Conservation (phyloP, 2,888 invertebrate species). For the Danaus chrysippus region DNA sequence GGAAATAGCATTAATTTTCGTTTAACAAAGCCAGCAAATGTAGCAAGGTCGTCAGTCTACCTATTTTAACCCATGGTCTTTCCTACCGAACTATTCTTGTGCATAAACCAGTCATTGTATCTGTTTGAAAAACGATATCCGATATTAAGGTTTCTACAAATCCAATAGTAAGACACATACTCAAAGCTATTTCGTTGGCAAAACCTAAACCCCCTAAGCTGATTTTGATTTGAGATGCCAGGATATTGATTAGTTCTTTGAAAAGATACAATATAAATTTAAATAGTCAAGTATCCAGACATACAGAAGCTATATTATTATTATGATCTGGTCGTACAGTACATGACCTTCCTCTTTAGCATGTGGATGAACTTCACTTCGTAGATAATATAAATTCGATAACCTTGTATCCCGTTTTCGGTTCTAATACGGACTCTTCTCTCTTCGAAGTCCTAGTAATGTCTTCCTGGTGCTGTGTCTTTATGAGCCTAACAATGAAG, state of each 20-base stretch:
- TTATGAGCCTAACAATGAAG: too few relatives aligned
- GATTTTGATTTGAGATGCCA: too few relatives aligned
- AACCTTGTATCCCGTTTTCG: constrained; percentile 28
- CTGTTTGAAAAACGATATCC: constrained; percentile 30
- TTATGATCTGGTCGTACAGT: constrained; percentile 31
- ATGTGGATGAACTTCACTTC: constrained; percentile 20
- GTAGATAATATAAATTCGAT: constrained; percentile 23
- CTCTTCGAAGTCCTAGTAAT: too few relatives aligned
- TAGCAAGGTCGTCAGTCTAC: too few relatives aligned
- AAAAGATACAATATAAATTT: too few relatives aligned
- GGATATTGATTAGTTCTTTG: too few relatives aligned
- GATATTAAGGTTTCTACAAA: too few relatives aligned
- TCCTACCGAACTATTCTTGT: constrained; percentile 32
- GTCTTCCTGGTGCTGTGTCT: too few relatives aligned
- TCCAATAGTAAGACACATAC: constrained; percentile 26
- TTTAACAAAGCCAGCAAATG: too few relatives aligned
- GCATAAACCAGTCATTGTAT: constrained; percentile 31
- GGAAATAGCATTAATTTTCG: too few relatives aligned
- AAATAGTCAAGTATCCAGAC: constrained; percentile 19
- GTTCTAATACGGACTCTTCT: constrained; percentile 30
- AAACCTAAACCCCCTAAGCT: constrained; percentile 16
- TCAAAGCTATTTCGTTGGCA: constrained; percentile 27
- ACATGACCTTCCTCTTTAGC: constrained; percentile 30
- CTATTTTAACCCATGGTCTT: too few relatives aligned
- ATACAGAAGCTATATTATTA: constrained; percentile 24